Conservation (phyloP, 2,888 invertebrate genomes). For the Acholoe squamosa region DNA sequence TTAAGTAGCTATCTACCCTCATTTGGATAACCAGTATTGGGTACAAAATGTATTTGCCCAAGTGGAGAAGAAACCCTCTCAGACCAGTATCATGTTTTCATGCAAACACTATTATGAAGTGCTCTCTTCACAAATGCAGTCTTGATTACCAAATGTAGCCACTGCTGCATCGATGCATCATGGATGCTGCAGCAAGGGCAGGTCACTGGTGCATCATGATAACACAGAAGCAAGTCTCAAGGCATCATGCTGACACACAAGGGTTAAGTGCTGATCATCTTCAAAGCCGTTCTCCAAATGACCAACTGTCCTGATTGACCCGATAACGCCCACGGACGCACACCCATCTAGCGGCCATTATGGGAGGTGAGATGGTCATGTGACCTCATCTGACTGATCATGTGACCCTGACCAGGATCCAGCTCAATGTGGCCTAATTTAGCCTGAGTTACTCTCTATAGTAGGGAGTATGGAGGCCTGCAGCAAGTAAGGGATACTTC, state of each 20-base stretch:
- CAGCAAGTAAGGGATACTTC: neutral
- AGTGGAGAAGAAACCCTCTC: too few species aligned
- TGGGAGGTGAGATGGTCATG: neutral
- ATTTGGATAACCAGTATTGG: neutral
- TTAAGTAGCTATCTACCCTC: neutral
- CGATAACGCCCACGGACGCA: conserved; percentile 1
- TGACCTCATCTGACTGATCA: conserved; percentile 6
- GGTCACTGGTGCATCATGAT: too few species aligned
- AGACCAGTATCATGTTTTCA: too few species aligned
- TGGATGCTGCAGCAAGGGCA: too few species aligned
- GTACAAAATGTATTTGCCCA: too few species aligned
- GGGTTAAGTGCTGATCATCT: neutral
- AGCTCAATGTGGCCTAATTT: neutral
- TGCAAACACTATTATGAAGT: too few species aligned
- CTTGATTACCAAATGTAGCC: too few species aligned
- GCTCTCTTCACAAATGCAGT: too few species aligned
- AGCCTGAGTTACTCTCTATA: too few species aligned
- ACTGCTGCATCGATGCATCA: too few species aligned
- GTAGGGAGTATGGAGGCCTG: neutral
- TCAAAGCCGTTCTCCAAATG: conserved; percentile 1
- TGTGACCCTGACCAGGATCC: neutral
- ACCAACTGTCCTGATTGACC: conserved; percentile 19
- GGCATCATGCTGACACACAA: too few species aligned
- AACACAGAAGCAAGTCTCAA: too few species aligned
- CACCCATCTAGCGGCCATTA: conserved; percentile 22